Evolutionary conservation across 2,113 vertebrate genomes (phyloP).

Genomic region (Plectropomus leopardus): DNA sequence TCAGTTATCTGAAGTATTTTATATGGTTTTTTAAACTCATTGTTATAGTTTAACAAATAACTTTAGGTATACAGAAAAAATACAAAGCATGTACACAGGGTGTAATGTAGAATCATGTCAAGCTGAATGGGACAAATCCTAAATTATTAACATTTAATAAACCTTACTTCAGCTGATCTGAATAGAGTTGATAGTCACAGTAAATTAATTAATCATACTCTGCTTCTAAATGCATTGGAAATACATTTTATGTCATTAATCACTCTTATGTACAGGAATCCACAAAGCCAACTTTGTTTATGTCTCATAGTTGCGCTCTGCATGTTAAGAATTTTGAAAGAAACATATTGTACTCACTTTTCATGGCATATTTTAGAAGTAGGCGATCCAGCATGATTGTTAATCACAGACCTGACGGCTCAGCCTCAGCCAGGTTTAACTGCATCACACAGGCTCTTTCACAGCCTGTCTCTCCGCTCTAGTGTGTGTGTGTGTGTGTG

Average conservation of each 20-base stretch:
- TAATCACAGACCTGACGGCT: conserved; percentile 6
- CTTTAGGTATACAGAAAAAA: too few relatives aligned
- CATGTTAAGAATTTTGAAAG: background rate
- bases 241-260: too few relatives aligned
- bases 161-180: background rate
- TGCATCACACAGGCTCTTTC: conserved; percentile 2
- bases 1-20: background rate
- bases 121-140: background rate
- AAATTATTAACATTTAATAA: background rate
- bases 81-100: background rate
- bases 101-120: background rate
- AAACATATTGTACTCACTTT: conserved; percentile 63
- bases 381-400: conserved; percentile 2
- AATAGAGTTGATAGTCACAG: background rate
- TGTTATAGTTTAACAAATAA: background rate
- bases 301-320: background rate
- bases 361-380: conserved; percentile 17
- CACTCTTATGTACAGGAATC: background rate
- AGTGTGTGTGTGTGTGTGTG: conserved; percentile 21
- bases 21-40: too few relatives aligned
- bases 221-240: too few relatives aligned
- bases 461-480: background rate
- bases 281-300: background rate
- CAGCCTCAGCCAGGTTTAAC: conserved; percentile 24
- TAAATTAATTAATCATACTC: too few relatives aligned